These are phyloP conservation scores for Agonopterix alstromeriana DNA, from an alignment of 2,888 invertebrate species.

Conservation along the genomic window DNA sequence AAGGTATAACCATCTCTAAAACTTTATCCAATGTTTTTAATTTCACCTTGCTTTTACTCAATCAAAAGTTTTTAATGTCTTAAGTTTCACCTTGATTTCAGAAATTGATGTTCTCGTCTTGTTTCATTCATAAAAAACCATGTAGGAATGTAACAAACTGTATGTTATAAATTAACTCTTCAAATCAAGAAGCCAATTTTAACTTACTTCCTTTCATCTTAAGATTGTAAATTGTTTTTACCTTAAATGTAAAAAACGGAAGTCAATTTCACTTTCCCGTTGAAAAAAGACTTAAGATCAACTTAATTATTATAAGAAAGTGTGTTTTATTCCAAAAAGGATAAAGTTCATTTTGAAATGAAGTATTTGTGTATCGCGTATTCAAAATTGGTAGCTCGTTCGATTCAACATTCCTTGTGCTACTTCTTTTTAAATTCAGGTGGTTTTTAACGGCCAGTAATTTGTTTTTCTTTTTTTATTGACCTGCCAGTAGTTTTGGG, in stretches of 20 bases:
- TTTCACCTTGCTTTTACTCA: too few relatives aligned
- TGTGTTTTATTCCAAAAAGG: slow-evolving; percentile 24
- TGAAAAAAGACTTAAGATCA: slow-evolving; percentile 17
- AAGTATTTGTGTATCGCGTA: slow-evolving; percentile 35
- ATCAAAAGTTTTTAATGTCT: too few relatives aligned
- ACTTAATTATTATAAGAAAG: slow-evolving; percentile 18
- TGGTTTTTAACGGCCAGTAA: slow-evolving; percentile 59
- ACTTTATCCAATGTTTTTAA: too few relatives aligned
- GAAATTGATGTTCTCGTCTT: too few relatives aligned
- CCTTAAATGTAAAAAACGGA: slow-evolving; percentile 30
- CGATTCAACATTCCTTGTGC: slow-evolving; percentile 63
- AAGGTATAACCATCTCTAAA: too few relatives aligned
- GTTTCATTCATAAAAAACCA: too few relatives aligned
- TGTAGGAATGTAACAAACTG: too few relatives aligned
- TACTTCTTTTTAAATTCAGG: slow-evolving; percentile 58
- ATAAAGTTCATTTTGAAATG: slow-evolving; percentile 38
- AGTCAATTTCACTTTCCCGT: slow-evolving; percentile 28
- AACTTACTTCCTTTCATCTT: slow-evolving; percentile 3
- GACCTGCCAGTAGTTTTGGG: slow-evolving; percentile 23
- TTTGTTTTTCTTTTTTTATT: slow-evolving; percentile 51
- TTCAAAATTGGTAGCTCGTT: slow-evolving; percentile 62
- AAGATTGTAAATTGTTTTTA: slow-evolving; percentile 4
- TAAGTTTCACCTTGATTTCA: too few relatives aligned
- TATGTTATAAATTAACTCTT: background rate
- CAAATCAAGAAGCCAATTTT: slow-evolving; percentile 2